A percentile compares a stretch with the other conserved stretches of the same genome.
Evolutionary conservation across 2,797 vertebrate genomes (phyloP).

Genomic region (Sebastes oblongus): DNA sequence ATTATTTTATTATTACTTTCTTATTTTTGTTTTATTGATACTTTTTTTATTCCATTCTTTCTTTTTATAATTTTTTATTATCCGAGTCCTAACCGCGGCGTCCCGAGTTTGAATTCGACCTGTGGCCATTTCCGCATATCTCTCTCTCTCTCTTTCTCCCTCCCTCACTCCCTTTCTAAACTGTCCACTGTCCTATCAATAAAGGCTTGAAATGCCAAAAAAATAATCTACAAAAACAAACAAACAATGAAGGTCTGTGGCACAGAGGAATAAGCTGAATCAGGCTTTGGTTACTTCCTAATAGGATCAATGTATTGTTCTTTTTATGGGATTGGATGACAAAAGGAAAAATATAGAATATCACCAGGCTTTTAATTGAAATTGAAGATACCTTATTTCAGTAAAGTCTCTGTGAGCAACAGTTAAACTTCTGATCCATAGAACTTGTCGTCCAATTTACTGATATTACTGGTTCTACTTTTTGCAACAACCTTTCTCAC

Average conservation of each 20-base stretch:
- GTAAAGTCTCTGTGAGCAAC: neutral
- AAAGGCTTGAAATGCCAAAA: too few species aligned
- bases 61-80: too few species aligned
- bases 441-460: neutral
- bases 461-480: neutral
- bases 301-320: neutral
- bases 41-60: too few species aligned
- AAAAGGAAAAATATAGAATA: neutral
- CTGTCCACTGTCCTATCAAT: too few species aligned
- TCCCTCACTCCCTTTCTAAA: fast-evolving
- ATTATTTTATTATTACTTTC: too few species aligned
- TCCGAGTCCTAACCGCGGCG: too few species aligned
- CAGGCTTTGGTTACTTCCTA: neutral
- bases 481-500: neutral
- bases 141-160: too few species aligned
- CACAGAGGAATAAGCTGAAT: neutral
- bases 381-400: neutral
- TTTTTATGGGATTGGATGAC: neutral
- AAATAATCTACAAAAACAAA: too few species aligned
- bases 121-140: too few species aligned
- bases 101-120: too few species aligned
- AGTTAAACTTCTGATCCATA: neutral
- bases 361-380: neutral
- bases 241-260: neutral
- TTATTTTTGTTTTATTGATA: too few species aligned